A percentile compares a stretch with the other conserved stretches of the same genome.
phyloP scores from a whole-genome alignment of 2,888 invertebrate genomes.

The Chouioia cunea region DNA sequence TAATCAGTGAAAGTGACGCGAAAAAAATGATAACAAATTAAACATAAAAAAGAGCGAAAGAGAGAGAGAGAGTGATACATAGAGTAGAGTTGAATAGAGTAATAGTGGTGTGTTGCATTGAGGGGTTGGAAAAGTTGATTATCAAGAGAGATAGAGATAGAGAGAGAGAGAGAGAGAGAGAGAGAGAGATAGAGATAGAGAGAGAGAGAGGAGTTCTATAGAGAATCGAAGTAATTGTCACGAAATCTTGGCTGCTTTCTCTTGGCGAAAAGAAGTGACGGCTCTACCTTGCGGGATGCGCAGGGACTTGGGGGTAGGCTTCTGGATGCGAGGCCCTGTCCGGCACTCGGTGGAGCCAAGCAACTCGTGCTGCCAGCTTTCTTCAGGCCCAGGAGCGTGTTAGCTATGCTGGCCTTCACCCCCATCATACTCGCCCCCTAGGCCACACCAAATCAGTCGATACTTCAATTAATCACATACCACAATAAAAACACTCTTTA shows the following conservation, averaged over 20 bases:
- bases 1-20: too few relatives aligned
- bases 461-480: neutral
- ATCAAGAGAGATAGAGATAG: too few relatives aligned
- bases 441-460: conserved; percentile 59
- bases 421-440: conserved; percentile 68
- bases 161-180: neutral
- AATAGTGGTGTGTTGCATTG: too few relatives aligned
- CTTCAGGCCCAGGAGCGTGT: conserved; percentile 73
- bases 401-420: conserved; percentile 68
- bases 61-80: too few relatives aligned
- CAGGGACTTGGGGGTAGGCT: conserved; percentile 69
- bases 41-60: neutral
- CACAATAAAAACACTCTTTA: too few relatives aligned
- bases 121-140: too few relatives aligned
- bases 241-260: conserved; percentile 52
- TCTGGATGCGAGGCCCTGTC: conserved; percentile 65
- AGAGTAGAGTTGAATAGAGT: too few relatives aligned
- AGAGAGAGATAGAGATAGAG: neutral
- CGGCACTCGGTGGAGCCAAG: conserved; percentile 75
- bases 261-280: conserved; percentile 51
- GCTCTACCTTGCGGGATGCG: conserved; percentile 70
- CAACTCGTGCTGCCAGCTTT: conserved; percentile 80
- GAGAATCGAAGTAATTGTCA: conserved; percentile 34
- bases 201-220: neutral
- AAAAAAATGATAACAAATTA: neutral